Base-by-base conservation (phyloP, 1,140 invertebrate genomes). In the Solenopsis invicta region DNA sequence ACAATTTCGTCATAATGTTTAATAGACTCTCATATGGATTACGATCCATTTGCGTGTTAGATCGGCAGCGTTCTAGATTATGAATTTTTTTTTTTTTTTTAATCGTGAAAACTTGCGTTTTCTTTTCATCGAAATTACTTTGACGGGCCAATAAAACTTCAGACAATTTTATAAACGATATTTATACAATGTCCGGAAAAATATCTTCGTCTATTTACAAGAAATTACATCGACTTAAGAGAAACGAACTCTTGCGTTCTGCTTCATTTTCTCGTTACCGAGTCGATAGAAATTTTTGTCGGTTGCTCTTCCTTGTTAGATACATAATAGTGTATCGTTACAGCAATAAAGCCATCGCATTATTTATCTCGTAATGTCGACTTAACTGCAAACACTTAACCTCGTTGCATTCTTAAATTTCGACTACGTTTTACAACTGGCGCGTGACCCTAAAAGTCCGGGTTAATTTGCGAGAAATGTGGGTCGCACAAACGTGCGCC, bases 341-440 rank as follows among this genome's bases (percentile, higher is more conserved):
- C 29, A 52, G 24, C 8, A n/a, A 74, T 18, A 18, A 74, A 74
- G 41, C 61, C 41, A 21, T 59, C 50, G 24, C 29, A 13, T 74
- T 61, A 84, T 84, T 84, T 84, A 74, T 75, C 41, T 50, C 2
- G 24, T 48, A 61, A 48, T 48, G 80, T 82, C 74, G 54, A 74
- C 67, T 74, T 61, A 82, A 82, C 16, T 59, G 41, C 37, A 9
- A 48, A n/a, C 54, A 82, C 52, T 82, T 82, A 82, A 74, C 67
- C 67, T 59, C 54, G 41, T 74, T 74, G 24, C 67, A 59, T 74
- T 75, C 9, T 84, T 75, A 61, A 84, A 84, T 84, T 84, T 84
- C 24, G 41, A 48, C 37, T 56, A 24, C 54, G 62, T n/a, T 21
- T 29, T n/a, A 69, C 64, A 62, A 71, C 67, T n/a, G 54, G 67